These are phyloP conservation scores for Aspidoscelis tigris DNA, from an alignment of 2,113 vertebrate genomes.

Conservation along the genomic window DNA sequence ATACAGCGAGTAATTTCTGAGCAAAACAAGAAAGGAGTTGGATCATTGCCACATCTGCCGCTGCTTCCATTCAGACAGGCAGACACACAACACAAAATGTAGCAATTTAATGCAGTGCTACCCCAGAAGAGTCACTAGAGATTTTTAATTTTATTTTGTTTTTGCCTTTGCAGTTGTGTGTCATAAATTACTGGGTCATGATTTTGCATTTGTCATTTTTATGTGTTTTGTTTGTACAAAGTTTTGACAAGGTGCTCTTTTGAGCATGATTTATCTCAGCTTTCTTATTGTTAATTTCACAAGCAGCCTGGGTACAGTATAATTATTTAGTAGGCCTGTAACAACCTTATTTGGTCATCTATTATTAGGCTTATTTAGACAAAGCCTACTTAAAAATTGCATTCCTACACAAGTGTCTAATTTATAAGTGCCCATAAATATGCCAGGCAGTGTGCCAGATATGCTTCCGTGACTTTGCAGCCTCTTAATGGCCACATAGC, in stretches of 20 bases:
- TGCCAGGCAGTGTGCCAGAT: slow-evolving; percentile 59
- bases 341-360: slow-evolving; percentile 74
- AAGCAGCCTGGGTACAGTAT: slow-evolving; percentile 45
- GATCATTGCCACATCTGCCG: slow-evolving; percentile 50
- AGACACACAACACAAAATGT: slow-evolving; percentile 38
- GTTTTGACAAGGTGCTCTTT: slow-evolving; percentile 55
- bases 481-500: slow-evolving; percentile 53
- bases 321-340: slow-evolving; percentile 72
- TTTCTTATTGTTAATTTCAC: slow-evolving; percentile 66
- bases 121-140: slow-evolving; percentile 39
- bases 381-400: slow-evolving; percentile 70
- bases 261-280: slow-evolving; percentile 51
- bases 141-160: neutral
- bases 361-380: slow-evolving; percentile 75
- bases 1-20: slow-evolving; percentile 61
- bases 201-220: slow-evolving; percentile 38
- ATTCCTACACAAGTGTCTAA: slow-evolving; percentile 70
- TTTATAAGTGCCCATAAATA: slow-evolving; percentile 79
- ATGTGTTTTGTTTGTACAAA: slow-evolving; percentile 55
- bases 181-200: slow-evolving; percentile 36
- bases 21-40: slow-evolving; percentile 52
- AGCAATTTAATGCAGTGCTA: slow-evolving; percentile 55
- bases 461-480: slow-evolving; percentile 68
- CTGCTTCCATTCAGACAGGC: neutral
- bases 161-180: slow-evolving; percentile 37